A percentile compares a stretch with the other conserved stretches of the same genome.
Evolutionary conservation across 2,888 invertebrate genomes (phyloP).

Genomic region (Argynnis bischoffii): DNA sequence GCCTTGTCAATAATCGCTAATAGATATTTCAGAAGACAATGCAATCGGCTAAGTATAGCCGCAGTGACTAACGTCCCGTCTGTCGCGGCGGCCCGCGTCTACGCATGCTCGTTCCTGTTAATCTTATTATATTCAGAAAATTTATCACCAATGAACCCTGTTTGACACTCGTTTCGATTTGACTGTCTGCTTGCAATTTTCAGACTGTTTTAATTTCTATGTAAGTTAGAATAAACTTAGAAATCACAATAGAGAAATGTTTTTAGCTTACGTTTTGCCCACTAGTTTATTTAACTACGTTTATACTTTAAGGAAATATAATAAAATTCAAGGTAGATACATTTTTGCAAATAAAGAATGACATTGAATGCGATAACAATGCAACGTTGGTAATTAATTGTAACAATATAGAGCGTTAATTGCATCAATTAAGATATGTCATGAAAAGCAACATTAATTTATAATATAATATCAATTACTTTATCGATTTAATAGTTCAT

Average conservation of each 20-base stretch:
- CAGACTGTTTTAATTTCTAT: slow-evolving; percentile 14
- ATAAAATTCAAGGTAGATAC: no score
- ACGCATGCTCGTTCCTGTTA: slow-evolving; percentile 70
- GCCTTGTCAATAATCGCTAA: slow-evolving; percentile 82
- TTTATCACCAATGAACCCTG: slow-evolving; percentile 73
- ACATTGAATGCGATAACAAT: no score
- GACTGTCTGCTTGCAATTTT: slow-evolving; percentile 33
- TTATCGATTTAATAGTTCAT: no score
- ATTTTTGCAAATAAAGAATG: no score
- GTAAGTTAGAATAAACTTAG: slow-evolving; percentile 8
- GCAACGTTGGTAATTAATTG: no score
- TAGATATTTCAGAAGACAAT: slow-evolving; percentile 83
- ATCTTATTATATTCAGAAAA: slow-evolving; percentile 78
- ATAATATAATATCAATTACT: no score
- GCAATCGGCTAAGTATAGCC: slow-evolving; percentile 78
- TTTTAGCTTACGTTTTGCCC: no score
- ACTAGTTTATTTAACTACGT: no score
- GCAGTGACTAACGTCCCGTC: slow-evolving; percentile 76
- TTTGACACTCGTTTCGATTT: slow-evolving; percentile 63
- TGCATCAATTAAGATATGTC: no score
- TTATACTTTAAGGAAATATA: no score
- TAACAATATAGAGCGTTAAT: no score
- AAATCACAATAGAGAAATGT: background rate
- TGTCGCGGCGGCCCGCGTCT: slow-evolving; percentile 53
- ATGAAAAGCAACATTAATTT: no score